These are phyloP conservation scores for Peromyscus californicus DNA, from an alignment of 2,113 vertebrate genomes.

Conservation along the genomic window DNA sequence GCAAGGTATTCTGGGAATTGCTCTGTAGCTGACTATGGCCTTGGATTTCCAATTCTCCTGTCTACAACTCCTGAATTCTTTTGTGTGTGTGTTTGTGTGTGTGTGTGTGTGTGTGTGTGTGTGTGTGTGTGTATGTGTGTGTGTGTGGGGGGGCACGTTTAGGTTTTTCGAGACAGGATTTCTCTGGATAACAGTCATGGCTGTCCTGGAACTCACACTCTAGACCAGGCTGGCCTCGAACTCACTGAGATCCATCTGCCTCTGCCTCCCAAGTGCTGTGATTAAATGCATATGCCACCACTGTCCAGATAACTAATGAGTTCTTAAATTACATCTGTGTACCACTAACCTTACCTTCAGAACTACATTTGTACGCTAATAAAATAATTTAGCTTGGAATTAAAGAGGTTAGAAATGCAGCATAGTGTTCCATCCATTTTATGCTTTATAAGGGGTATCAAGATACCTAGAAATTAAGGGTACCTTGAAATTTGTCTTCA, in stretches of 20 bases:
- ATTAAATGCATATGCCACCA: no score
- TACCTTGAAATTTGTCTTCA: neutral
- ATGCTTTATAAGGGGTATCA: slow-evolving; percentile 51
- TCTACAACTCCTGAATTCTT: neutral
- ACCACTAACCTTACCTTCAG: neutral
- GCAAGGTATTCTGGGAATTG: neutral
- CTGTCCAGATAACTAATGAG: no score
- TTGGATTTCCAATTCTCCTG: neutral
- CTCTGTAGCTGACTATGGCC: neutral
- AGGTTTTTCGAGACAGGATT: no score
- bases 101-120: no score
- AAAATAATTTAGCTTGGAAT: neutral
- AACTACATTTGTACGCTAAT: neutral
- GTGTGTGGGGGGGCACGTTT: no score
- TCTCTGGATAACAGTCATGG: no score
- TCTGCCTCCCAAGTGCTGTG: no score
- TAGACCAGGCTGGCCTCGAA: no score
- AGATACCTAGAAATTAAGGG: slow-evolving; percentile 66
- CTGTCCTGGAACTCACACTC: no score
- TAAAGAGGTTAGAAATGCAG: neutral
- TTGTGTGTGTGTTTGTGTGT: no score
- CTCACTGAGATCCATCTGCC: no score
- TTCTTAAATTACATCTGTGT: neutral
- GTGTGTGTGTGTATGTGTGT: no score
- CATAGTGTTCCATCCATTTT: neutral